A percentile compares a stretch with the other conserved stretches of the same genome.
Evolutionary conservation across 2,888 invertebrate genomes (phyloP).

Genomic region (Eulithis prunata): DNA sequence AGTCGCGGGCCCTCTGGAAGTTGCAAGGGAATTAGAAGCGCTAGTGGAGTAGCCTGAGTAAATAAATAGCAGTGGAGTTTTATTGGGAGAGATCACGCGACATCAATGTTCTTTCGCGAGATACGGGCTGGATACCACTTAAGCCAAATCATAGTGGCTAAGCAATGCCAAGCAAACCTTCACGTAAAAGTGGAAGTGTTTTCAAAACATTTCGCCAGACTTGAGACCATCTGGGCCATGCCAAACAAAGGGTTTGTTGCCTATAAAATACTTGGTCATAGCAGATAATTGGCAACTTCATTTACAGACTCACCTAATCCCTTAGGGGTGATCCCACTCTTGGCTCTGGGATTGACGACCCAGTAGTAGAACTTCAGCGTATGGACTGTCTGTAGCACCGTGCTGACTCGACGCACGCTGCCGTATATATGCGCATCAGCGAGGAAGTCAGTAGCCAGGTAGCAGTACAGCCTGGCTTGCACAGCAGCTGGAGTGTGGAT

Average conservation of each 20-base stretch:
- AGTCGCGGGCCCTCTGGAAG: slow-evolving; percentile 95
- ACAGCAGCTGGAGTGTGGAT: slow-evolving; percentile 98
- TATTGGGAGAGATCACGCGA: neutral
- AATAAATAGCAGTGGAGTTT: neutral
- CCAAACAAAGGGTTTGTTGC: too few relatives aligned
- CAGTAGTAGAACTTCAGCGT: slow-evolving; percentile 99
- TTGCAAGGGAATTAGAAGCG: neutral
- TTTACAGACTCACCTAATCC: slow-evolving; percentile 90
- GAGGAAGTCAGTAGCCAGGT: slow-evolving; percentile 99
- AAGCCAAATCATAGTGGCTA: too few relatives aligned
- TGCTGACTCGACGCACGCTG: slow-evolving; percentile 97
- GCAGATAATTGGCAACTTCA: too few relatives aligned
- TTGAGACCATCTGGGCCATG: too few relatives aligned
- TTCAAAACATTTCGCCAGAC: too few relatives aligned
- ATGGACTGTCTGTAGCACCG: slow-evolving; percentile 98
- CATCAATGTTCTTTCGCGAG: too few relatives aligned
- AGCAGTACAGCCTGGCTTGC: slow-evolving; percentile 97
- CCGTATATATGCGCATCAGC: slow-evolving; percentile 99
- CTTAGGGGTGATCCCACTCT: slow-evolving; percentile 97
- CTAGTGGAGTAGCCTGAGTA: neutral
- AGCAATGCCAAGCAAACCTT: too few relatives aligned
- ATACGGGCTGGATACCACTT: too few relatives aligned
- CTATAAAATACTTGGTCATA: neutral
- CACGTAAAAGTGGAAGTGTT: too few relatives aligned
- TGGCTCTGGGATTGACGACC: slow-evolving; percentile 97